These are phyloP conservation scores for Rutilus rutilus DNA, from an alignment of 2,113 vertebrate species.

Conservation along the genomic window DNA sequence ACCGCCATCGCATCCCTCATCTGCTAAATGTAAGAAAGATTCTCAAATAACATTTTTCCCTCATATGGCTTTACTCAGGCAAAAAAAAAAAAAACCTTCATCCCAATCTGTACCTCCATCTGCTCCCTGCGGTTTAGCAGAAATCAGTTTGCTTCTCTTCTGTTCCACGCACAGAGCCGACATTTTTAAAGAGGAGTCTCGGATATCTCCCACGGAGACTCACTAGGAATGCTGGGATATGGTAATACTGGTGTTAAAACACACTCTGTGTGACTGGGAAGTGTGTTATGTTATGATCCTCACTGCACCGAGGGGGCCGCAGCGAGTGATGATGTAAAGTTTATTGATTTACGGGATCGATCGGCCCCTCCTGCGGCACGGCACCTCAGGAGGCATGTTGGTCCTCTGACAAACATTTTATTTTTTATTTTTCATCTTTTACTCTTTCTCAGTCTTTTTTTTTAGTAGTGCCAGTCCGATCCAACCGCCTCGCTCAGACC, in stretches of 20 bases:
- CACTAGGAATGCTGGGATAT: constrained; percentile 10
- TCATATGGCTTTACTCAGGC: constrained; percentile 70
- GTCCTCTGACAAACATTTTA: background rate
- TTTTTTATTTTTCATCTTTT: background rate
- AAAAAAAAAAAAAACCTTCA: constrained; percentile 54
- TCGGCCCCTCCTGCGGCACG: constrained; percentile 56
- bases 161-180: constrained; percentile 60
- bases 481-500: constrained; percentile 69
- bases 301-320: constrained; percentile 28
- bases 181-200: constrained; percentile 30
- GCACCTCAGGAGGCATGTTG: constrained; percentile 34
- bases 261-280: background rate
- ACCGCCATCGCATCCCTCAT: background rate
- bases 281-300: constrained; percentile 36
- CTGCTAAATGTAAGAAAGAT: constrained; percentile 57
- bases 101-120: constrained; percentile 73
- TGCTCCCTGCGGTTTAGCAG: constrained; percentile 68
- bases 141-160: constrained; percentile 45
- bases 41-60: constrained; percentile 61
- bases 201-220: background rate
- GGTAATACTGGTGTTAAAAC: background rate
- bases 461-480: constrained; percentile 50
- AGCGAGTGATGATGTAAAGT: constrained; percentile 58
- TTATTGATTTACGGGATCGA: constrained; percentile 62
- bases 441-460: constrained; percentile 54